These are phyloP conservation scores for Heliconius congener DNA, from an alignment of 1,140 invertebrate genomes.

Conservation along the genomic window DNA sequence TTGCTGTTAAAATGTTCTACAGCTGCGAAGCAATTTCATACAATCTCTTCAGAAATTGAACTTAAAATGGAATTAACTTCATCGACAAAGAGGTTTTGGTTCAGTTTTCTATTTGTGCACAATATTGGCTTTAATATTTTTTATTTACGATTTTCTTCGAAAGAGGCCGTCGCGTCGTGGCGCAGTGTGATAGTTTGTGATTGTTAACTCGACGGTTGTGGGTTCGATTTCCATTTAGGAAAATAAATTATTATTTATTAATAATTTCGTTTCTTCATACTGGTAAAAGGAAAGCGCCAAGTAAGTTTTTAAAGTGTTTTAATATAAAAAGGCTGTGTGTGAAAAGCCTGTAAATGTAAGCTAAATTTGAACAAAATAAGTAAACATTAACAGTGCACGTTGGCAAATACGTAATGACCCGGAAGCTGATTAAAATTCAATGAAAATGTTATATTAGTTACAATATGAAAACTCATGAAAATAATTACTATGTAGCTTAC, in stretches of 20 bases:
- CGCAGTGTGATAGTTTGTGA: too few relatives aligned
- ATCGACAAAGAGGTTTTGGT: slow-evolving; percentile 19
- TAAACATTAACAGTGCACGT: not conserved
- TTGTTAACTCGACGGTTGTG: too few relatives aligned
- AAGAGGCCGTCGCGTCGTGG: too few relatives aligned
- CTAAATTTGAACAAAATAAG: not conserved
- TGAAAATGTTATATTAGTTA: not conserved
- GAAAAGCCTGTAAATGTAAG: not conserved
- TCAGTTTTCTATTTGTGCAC: slow-evolving; percentile 22
- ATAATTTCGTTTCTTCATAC: too few relatives aligned
- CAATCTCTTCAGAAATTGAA: slow-evolving; percentile 34
- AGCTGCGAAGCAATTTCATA: slow-evolving; percentile 36
- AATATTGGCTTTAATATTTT: not conserved
- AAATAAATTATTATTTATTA: too few relatives aligned
- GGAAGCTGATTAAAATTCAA: not conserved
- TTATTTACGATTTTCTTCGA: not conserved
- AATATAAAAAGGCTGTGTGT: not conserved
- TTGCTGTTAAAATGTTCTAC: slow-evolving; percentile 39
- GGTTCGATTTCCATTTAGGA: too few relatives aligned
- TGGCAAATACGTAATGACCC: not conserved
- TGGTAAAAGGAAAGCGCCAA: too few relatives aligned
- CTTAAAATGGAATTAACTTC: slow-evolving; percentile 37
- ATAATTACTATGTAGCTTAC: not conserved
- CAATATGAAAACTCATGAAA: not conserved
- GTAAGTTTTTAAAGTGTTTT: not conserved